Base-by-base conservation (phyloP, 2,113 vertebrate species). In the Verasper variegatus region DNA sequence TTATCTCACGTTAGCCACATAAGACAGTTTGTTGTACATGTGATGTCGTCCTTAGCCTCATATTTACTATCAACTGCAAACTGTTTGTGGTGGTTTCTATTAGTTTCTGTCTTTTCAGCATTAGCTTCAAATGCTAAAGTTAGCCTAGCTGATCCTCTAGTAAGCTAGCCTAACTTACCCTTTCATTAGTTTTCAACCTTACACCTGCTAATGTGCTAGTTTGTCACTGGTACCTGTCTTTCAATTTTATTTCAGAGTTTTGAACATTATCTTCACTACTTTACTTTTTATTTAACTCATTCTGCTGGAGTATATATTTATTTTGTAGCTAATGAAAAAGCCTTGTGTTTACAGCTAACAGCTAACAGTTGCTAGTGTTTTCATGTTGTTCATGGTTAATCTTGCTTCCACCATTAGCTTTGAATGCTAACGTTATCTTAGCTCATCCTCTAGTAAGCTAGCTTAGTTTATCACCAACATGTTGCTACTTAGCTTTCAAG, bases 91-190 rank as follows among this genome's bases (percentile, higher is more conserved):
- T 54, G 7, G 18, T 62, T 5, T 27, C 0, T 10, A 9, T 15
- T 72, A 40, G 58, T 76, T 54, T n/a, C 11, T 37, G 3, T 13
- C 17, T 35, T 72, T 23, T 0, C 2, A 10, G 7, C 5, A 18
- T 37, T 63, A 18, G 31, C 31, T 55, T 58, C 3, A 45, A 45
- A 54, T 78, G 67, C n/a, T 68, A 51, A 64, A 5, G 7, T 15
- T 62, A 68, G 20, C 14, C 37, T 71, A 62, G 70, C 74, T 26
- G 15, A 45, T 24, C 52, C 55, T 57, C 0, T 12, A 0, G 24
- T 40, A 64, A 5, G 7, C 14, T 62, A 68, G 20, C 6, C 37
- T 71, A 58, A 64, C 60, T 40, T 47, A 47, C 45, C 45, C 13
- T 40, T 40, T 10, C 18, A 7, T 54, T 55, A 49, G 40, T 15